Evolutionary conservation across 2,888 invertebrate genomes (phyloP), one percentile per base, ranked within the genome.

Genomic region (Apamea epomidion): DNA sequence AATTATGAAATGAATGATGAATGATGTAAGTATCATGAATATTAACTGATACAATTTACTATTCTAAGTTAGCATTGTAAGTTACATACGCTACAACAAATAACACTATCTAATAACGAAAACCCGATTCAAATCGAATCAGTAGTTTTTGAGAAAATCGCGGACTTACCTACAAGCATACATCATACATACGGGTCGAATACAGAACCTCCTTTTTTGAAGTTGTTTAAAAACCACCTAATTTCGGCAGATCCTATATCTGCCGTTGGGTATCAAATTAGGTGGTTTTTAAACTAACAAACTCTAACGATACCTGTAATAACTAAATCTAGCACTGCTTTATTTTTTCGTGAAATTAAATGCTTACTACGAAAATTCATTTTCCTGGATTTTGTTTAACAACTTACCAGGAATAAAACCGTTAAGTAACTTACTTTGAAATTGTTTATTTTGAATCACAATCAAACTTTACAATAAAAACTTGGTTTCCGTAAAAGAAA

Each of bases 401-500:
- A 60, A 32, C 2, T 75, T 42, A 54, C 29, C 16, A 29, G 16
- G 37, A 29, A 18, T 5, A 7, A 76, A 48, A n/a, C 21, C 37
- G 42, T n/a, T 45, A 45, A 45, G 32, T n/a, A 76, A 7, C 48
- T 48, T 16, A 76, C 77, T 48, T 16, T 48, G 21, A 37, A 37
- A 62, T 62, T 37, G n/a, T 37, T 72, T 81, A 54, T 62, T 81
- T 37, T 18, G 8, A 54, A 42, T 18, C 32, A 64, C n/a, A 69
- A 68, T 32, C 2, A 45, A 62, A 71, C 32, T 37, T 32, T 42
- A 3, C 29, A 32, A 48, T 48, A 21, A 71, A 48, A 32, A 72
- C 25, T 37, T 37, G 25, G 8, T 48, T 45, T 54, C 29, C 0
- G 21, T 54, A 18, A 76, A 75, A 58, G 29, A 58, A 76, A 76